Evolutionary conservation across 2,888 invertebrate species (phyloP), one percentile per base, ranked within the genome.

Genomic region (Ennomos erosarius): DNA sequence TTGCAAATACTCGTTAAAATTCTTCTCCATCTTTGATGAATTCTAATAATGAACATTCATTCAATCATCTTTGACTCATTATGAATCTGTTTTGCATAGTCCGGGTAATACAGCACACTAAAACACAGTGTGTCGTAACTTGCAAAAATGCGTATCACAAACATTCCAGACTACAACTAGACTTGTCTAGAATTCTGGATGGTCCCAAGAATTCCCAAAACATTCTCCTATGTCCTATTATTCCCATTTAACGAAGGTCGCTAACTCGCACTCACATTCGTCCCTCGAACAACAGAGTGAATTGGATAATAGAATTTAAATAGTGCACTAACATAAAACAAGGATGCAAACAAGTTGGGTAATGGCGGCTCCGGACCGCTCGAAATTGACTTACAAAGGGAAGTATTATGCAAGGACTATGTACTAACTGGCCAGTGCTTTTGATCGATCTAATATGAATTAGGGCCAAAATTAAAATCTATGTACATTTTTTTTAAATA

Each of bases 371-470:
- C 46, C 46, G 46, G 69, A 71, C 73, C 69, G 62, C 66, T 60
- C 65, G 64, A 67, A 76, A 78, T 78, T 78, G 76, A 78, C 78
- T 78, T 71, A 74, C 74, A 76, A 73, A 74, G 70, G 68, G 69
- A 67, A 68, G 68, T 67, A 69, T 66, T 73, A 75, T 67, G 68
- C 35, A 70, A 58, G 67, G 69, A 39, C 33, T 8, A 11, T 38
- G 26, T 11, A 39, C 26, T 39, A 34, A 6, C 43, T 55, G 1
- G 16, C 4, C 55, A 48, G 48, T 47, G 43, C 36, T 35, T 42
- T 10, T 9, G 42, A 6, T 47, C n/a, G 26, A 26, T 26, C 26
- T 26, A 26, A 26, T 3, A 26, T 6, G 26, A 26, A 26, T 26
- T 26, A 26, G 26, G 26, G 6, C 6, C 26, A 26, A 26, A 5